A percentile compares a stretch with the other conserved stretches of the same genome.
Conservation (phyloP, 2,113 vertebrate genomes). For the Hypocryptadius cinnamomeus region DNA sequence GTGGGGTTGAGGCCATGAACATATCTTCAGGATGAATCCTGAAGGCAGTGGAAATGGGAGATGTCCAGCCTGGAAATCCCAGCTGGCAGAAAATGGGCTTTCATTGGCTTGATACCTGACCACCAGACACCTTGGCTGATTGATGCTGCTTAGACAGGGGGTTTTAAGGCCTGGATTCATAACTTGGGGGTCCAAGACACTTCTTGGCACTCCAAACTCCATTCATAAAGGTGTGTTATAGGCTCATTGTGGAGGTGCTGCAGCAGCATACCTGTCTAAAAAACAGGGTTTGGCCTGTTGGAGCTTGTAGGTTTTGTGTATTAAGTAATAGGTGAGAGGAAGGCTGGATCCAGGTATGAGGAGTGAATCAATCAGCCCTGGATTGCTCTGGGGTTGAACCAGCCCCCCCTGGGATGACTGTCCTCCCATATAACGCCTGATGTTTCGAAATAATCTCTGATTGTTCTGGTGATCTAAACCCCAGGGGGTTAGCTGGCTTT, state of each 20-base stretch:
- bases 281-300: background rate
- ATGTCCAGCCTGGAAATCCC: background rate
- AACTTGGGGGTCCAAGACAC: background rate
- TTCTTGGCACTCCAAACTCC: background rate
- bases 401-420: background rate
- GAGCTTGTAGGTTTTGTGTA: background rate
- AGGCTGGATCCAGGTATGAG: background rate
- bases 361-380: background rate
- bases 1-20: fast-evolving
- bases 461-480: background rate
- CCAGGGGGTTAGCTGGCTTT: background rate
- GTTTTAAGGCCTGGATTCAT: background rate
- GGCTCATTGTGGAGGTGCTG: background rate
- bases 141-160: background rate
- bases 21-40: background rate
- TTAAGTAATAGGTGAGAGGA: conserved; percentile 3
- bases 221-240: fast-evolving
- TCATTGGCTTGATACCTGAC: no score
- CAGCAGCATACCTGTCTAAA: background rate
- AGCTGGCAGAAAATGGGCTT: background rate
- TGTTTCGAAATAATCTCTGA: background rate
- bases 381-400: background rate
- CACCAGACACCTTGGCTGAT: background rate
- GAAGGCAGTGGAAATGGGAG: background rate
- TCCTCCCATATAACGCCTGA: background rate